Evolutionary conservation across 1,140 invertebrate genomes (phyloP).

Genomic region (Dreissena polymorpha): DNA sequence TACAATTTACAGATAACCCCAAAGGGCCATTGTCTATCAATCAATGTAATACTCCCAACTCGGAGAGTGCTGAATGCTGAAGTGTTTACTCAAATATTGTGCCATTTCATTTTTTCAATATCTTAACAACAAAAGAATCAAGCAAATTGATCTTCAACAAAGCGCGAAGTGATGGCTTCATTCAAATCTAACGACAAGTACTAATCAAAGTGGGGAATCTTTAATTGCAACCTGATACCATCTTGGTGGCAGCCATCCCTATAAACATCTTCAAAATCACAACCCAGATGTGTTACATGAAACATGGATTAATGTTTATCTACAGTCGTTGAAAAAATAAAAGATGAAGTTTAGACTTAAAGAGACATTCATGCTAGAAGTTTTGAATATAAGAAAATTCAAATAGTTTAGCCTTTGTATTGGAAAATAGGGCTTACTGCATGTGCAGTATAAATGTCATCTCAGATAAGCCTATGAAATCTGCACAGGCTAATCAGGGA

Average conservation of each 20-base stretch:
- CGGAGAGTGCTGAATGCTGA: neutral
- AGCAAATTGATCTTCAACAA: neutral
- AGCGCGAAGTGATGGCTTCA: conserved; percentile 24
- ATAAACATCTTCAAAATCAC: neutral
- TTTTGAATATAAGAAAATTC: too few species aligned
- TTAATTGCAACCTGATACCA: conserved; percentile 26
- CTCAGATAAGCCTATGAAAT: too few species aligned
- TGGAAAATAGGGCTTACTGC: too few species aligned
- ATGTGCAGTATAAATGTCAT: too few species aligned
- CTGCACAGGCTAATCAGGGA: too few species aligned
- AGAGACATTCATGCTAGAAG: too few species aligned
- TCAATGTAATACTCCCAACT: neutral
- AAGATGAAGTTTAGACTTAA: too few species aligned
- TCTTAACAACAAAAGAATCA: conserved; percentile 1
- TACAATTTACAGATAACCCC: too few species aligned
- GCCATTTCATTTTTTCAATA: conserved; percentile 29
- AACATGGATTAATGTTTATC: too few species aligned
- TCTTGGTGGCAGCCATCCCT: neutral
- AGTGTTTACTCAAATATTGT: conserved; percentile 3
- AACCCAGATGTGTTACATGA: neutral
- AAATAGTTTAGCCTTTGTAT: too few species aligned
- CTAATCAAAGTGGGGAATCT: conserved; percentile 31
- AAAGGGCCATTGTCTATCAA: too few species aligned
- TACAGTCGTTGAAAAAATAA: too few species aligned
- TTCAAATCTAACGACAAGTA: conserved; percentile 38